Conservation (phyloP, 2,113 vertebrate genomes). For the Numenius arquata region DNA sequence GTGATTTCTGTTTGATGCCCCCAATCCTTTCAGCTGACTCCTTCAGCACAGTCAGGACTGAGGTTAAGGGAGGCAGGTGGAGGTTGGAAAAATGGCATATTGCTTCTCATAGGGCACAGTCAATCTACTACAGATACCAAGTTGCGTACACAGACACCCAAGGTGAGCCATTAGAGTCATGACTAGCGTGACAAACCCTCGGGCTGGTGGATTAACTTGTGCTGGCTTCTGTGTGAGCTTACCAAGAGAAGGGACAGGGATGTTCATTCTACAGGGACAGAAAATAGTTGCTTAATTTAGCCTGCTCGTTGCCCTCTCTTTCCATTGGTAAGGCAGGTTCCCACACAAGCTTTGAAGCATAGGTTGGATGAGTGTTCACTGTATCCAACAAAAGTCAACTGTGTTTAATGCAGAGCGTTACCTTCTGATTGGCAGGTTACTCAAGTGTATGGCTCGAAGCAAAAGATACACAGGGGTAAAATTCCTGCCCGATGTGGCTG, state of each 20-base stretch:
- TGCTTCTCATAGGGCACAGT: neutral
- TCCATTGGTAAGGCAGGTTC: neutral
- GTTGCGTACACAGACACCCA: neutral
- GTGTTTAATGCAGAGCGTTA: neutral
- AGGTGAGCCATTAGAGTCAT: neutral
- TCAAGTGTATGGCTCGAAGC: neutral
- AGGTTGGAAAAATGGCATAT: neutral
- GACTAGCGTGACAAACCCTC: neutral
- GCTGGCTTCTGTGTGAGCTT: neutral
- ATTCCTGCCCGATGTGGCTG: neutral
- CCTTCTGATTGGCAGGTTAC: neutral
- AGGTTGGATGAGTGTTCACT: neutral
- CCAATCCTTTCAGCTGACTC: neutral
- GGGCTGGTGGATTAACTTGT: neutral
- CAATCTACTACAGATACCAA: neutral
- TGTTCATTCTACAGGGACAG: neutral
- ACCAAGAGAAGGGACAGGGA: neutral
- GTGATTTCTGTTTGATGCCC: neutral
- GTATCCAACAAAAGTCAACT: neutral
- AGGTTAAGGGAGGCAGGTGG: neutral
- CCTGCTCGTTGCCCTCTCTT: neutral
- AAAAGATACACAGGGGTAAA: neutral
- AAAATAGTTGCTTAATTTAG: neutral
- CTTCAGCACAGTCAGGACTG: neutral
- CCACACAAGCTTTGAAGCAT: neutral